These are phyloP conservation scores for Nannospalax galili DNA, from an alignment of 2,113 vertebrate genomes.

Conservation along the genomic window DNA sequence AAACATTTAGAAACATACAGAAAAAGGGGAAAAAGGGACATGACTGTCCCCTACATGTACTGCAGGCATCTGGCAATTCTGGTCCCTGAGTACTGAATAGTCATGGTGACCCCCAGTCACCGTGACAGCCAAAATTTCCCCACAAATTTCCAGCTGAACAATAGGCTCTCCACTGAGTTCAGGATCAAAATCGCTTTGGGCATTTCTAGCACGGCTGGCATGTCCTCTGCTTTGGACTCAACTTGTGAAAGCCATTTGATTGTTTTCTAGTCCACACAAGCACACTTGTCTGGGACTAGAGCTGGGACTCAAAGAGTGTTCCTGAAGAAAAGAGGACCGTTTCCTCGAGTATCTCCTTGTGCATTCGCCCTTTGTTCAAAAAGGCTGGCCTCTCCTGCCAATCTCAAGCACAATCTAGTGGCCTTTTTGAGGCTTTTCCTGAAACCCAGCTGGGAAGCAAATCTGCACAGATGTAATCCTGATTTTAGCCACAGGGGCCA, in stretches of 20 bases:
- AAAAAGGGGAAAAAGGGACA: not conserved
- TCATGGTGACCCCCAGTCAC: not conserved
- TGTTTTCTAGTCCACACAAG: slow-evolving; percentile 23
- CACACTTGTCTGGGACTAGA: not conserved
- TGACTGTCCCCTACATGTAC: not conserved
- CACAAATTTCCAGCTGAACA: not conserved
- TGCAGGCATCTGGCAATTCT: not conserved
- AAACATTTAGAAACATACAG: not conserved
- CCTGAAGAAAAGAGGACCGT: not conserved
- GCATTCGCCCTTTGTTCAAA: not conserved
- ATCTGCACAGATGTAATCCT: slow-evolving; percentile 63
- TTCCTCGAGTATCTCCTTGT: not conserved
- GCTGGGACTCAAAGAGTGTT: not conserved
- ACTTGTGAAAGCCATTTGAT: slow-evolving; percentile 37
- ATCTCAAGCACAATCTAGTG: slow-evolving; percentile 7
- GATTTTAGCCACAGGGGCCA: slow-evolving; percentile 50
- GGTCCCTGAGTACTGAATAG: not conserved
- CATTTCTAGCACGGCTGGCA: slow-evolving; percentile 4
- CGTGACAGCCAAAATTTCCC: not conserved
- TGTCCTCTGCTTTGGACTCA: not conserved
- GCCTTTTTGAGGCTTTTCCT: slow-evolving; percentile 43
- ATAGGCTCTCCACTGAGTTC: not conserved
- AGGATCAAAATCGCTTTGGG: not conserved
- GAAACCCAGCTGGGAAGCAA: slow-evolving; percentile 62
- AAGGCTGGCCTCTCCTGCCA: not conserved